Evolutionary conservation across 1,140 invertebrate genomes (phyloP), one percentile per base, ranked within the genome.

Genomic region (Heliconius hewitsoni): DNA sequence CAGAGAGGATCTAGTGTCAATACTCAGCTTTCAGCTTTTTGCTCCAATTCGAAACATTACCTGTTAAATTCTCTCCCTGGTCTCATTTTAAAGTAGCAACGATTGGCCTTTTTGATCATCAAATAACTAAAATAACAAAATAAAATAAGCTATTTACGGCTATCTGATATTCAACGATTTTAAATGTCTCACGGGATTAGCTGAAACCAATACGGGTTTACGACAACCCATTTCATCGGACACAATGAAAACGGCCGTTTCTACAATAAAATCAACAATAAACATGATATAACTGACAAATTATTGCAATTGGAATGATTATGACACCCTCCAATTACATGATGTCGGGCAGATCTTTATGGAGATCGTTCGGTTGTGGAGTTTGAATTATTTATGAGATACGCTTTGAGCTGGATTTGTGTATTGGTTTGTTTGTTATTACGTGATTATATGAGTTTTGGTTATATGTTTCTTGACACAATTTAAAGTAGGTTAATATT

Each of bases 241-340:
- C 23, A 66, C 60, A 66, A 66, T 66, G 60, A 23, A 66, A 66
- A 66, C 60, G 60, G n/a, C 19, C 27, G 27, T 66, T 66, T 30
- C 60, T 66, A 66, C 27, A 66, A 85, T 85, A 85, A 85, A 85
- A 85, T 83, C 80, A 83, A 82, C 84, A 82, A 82, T 85, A 85
- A 85, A 85, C 82, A 81, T 85, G 71, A 78, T 73, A 81, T 83
- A 85, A 82, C 82, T 76, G 75, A 74, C 66, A 23, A 74, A 79
- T 79, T 60, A 79, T 78, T 60, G 23, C 74, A 60, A 76, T 76
- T 3, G 74, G 55, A 76, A 70, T 66, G 74, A 76, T 76, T 76
- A 66, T 70, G 57, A 66, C 55, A 19, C 19, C 55, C 34, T 76
- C 37, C 74, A 76, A 76, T 76, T 76, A 76, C 34, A 39, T 23